Evolutionary conservation across 2,113 vertebrate species (phyloP).

Genomic region (Cathartes aura): DNA sequence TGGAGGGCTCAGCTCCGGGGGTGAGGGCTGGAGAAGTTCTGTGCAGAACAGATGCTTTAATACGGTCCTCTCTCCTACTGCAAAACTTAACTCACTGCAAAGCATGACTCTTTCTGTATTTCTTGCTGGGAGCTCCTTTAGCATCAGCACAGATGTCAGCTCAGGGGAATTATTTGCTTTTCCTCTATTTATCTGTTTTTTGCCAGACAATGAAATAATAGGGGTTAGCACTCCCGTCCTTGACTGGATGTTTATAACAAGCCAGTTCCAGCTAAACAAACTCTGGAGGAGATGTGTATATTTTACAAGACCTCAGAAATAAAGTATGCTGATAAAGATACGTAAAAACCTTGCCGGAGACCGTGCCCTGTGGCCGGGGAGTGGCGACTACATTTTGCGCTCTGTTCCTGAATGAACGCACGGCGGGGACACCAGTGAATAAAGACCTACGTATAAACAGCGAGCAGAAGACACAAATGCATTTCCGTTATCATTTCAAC

Average conservation of each 20-base stretch:
- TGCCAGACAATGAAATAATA: constrained; percentile 29
- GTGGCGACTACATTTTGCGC: background rate
- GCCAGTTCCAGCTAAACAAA: background rate
- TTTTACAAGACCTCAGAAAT: background rate
- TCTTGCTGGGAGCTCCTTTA: background rate
- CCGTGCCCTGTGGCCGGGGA: background rate
- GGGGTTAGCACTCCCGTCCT: background rate
- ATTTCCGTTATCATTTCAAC: background rate
- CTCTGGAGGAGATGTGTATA: background rate
- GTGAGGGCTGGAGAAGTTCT: background rate
- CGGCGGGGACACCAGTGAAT: accelerated
- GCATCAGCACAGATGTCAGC: background rate
- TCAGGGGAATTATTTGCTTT: background rate
- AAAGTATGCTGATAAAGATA: background rate
- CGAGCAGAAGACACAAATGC: background rate
- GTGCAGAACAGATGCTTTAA: background rate
- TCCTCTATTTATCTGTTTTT: constrained; percentile 14
- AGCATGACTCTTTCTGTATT: background rate
- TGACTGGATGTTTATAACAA: background rate
- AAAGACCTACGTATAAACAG: background rate
- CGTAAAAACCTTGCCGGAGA: background rate
- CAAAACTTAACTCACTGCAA: background rate
- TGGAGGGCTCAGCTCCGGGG: background rate
- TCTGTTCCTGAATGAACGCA: background rate
- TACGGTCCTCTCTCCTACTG: background rate